Conservation (phyloP, 2,113 vertebrate species). For the Gavia stellata region DNA sequence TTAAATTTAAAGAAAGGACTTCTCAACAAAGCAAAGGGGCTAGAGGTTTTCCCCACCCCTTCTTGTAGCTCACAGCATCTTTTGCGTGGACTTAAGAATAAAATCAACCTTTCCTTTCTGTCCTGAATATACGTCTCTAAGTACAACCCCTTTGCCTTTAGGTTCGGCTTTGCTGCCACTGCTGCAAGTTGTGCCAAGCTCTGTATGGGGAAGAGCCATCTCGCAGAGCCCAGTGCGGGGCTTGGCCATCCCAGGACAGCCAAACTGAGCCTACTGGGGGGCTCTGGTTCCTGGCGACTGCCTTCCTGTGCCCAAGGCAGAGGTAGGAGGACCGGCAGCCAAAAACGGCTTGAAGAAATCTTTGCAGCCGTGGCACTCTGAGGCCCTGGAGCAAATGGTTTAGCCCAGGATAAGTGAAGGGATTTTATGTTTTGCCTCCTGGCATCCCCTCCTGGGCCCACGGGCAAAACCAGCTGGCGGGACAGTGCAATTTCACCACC, state of each 20-base stretch:
- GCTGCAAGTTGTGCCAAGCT: neutral
- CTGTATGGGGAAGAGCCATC: neutral
- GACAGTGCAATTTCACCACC: neutral
- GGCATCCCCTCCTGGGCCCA: neutral
- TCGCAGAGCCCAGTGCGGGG: neutral
- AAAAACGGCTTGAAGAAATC: neutral
- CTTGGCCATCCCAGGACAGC: neutral
- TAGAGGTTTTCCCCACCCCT: neutral
- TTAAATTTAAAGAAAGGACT: neutral
- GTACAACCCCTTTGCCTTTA: neutral
- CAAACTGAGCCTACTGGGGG: neutral
- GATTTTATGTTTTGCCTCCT: neutral
- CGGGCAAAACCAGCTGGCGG: neutral
- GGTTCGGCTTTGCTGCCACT: neutral
- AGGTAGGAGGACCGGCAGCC: neutral
- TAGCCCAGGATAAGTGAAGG: neutral
- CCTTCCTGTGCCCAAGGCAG: neutral
- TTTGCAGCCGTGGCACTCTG: neutral
- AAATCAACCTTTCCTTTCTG: neutral
- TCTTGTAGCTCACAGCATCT: neutral
- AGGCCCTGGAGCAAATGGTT: neutral
- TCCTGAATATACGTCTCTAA: neutral
- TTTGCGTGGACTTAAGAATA: neutral
- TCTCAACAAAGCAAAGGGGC: neutral
- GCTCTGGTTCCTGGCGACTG: fast-evolving